A percentile compares a stretch with the other conserved stretches of the same genome.
phyloP scores from a whole-genome alignment of 2,888 invertebrate genomes.

The Drosophila imparisetae region DNA sequence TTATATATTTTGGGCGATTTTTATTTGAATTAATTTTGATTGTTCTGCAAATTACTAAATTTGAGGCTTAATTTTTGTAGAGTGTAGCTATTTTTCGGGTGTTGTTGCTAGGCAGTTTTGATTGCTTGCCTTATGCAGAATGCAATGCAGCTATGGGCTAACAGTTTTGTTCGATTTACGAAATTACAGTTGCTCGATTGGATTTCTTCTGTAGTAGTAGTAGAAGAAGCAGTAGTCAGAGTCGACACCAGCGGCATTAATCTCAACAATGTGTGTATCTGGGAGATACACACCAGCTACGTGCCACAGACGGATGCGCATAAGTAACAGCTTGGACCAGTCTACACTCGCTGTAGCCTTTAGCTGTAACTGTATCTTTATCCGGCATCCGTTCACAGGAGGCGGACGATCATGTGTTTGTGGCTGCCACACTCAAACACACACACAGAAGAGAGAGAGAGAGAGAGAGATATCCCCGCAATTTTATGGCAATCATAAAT shows the following conservation, averaged over 20 bases:
- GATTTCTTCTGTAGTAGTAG: conserved; percentile 55
- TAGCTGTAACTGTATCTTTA: conserved; percentile 4
- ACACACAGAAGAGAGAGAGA: neutral
- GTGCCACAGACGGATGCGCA: conserved; percentile 14
- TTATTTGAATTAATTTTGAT: neutral
- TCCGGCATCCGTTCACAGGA: conserved; percentile 23
- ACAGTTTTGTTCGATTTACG: conserved; percentile 62
- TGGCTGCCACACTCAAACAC: conserved; percentile 4
- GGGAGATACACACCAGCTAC: conserved; percentile 2
- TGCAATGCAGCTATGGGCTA: conserved; percentile 33
- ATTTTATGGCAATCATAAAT: conserved; percentile 79
- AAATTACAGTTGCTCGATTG: conserved; percentile 68
- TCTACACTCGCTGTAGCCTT: neutral
- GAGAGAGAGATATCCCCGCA: conserved; percentile 56
- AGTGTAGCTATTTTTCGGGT: conserved; percentile 5
- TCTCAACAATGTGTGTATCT: conserved; percentile 29
- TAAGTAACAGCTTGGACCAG: conserved; percentile 20
- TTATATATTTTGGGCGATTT: too few relatives aligned
- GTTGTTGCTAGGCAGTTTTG: conserved; percentile 20
- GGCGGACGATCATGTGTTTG: conserved; percentile 16
- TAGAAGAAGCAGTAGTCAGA: neutral
- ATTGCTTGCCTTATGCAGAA: conserved; percentile 46
- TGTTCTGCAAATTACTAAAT: neutral
- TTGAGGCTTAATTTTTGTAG: neutral
- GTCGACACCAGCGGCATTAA: conserved; percentile 31